These are phyloP conservation scores for Carcinoscorpius rotundicauda DNA, from an alignment of 1,140 invertebrate species.

Conservation along the genomic window DNA sequence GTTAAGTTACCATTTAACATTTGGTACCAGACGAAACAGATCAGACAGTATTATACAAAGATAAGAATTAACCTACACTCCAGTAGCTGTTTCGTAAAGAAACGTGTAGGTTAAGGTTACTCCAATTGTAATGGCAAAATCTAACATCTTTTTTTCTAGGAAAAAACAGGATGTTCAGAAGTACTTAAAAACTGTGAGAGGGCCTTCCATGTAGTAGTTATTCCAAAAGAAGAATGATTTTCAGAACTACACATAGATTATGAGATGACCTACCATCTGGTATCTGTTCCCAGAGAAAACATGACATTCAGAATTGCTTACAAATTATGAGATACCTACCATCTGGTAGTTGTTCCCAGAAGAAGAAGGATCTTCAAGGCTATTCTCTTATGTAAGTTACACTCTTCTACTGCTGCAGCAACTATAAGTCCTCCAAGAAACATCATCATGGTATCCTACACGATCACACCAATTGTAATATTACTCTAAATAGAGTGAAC, in stretches of 20 bases:
- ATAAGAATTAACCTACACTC: too few species aligned
- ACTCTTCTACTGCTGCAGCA: slow-evolving; percentile 34
- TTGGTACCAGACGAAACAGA: too few species aligned
- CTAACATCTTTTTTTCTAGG: too few species aligned
- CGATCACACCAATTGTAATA: neutral
- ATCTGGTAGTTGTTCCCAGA: slow-evolving; percentile 25
- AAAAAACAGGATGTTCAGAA: too few species aligned
- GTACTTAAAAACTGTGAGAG: too few species aligned
- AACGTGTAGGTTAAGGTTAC: neutral
- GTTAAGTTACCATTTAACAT: too few species aligned
- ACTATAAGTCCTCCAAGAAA: slow-evolving; percentile 26
- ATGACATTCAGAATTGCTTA: slow-evolving; percentile 35
- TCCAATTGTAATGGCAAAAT: neutral
- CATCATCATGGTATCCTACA: slow-evolving; percentile 50
- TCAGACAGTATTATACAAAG: too few species aligned
- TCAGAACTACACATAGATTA: too few species aligned
- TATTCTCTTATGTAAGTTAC: slow-evolving; percentile 33
- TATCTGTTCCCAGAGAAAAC: slow-evolving; percentile 27
- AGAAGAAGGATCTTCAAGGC: slow-evolving; percentile 31
- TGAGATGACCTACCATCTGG: slow-evolving; percentile 10
- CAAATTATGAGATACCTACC: slow-evolving; percentile 25
- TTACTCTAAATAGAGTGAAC: neutral
- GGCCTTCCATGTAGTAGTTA: too few species aligned
- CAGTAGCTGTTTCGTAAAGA: neutral
- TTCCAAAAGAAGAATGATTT: too few species aligned